These are phyloP conservation scores for Scolanthus callimorphus DNA, from an alignment of 92 coral and sea anemone genomes.

Conservation along the genomic window DNA sequence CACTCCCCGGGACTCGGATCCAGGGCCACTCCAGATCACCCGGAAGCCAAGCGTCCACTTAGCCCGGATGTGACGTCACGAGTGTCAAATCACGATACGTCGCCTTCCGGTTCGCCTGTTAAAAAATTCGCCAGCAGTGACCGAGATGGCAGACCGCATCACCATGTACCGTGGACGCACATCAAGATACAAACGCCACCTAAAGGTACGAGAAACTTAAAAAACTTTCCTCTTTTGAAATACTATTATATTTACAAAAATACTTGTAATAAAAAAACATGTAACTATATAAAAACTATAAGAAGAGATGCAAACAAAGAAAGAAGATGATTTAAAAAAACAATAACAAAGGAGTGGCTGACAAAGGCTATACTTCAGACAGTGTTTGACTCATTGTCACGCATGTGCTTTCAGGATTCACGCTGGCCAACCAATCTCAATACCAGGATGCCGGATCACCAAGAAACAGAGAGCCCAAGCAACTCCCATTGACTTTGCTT, in stretches of 20 bases:
- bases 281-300: no score
- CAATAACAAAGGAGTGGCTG: no score
- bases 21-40: conserved; percentile 42
- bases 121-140: conserved; percentile 85
- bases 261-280: no score
- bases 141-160: conserved; percentile 43
- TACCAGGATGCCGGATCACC: conserved; percentile 65
- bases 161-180: conserved; percentile 77
- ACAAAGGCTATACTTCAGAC: no score
- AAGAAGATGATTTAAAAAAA: no score
- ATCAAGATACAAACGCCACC: conserved; percentile 87
- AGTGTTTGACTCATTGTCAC: no score
- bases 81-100: conserved; percentile 47
- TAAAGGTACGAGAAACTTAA: conserved; percentile 78
- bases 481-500: conserved; percentile 74
- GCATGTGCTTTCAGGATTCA: no score
- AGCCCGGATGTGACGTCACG: conserved; percentile 69
- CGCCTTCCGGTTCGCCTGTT: conserved; percentile 82
- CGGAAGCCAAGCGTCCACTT: conserved; percentile 54
- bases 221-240: no score
- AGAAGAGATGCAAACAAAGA: no score
- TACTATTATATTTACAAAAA: no score
- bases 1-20: conserved; percentile 79
- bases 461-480: conserved; percentile 71
- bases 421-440: conserved; percentile 39